Conservation (phyloP, 2,888 invertebrate species). For the Erpobdella octoculata region DNA sequence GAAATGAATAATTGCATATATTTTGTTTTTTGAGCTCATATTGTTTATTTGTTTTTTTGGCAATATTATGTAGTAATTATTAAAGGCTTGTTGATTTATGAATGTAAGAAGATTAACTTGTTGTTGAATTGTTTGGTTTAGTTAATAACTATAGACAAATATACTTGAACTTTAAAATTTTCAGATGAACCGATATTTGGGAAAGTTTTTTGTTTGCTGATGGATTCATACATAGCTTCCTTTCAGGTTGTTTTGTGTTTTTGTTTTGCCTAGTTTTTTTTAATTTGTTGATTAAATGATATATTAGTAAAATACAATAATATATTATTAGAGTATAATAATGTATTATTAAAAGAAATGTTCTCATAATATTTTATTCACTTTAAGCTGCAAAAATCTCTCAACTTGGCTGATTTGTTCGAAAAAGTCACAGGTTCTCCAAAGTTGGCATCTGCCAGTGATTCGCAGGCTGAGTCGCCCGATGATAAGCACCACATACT, state of each 20-base stretch:
- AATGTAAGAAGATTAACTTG: not conserved
- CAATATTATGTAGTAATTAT: no score
- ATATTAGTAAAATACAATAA: not conserved
- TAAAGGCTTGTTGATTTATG: not conserved
- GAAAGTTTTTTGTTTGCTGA: constrained; percentile 12
- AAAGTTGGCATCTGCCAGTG: not conserved
- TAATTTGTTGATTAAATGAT: not conserved
- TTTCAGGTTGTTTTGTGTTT: not conserved
- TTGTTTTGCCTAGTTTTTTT: not conserved
- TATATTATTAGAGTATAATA: no score
- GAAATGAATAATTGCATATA: no score
- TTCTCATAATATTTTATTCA: not conserved
- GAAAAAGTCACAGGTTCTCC: not conserved
- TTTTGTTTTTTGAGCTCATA: no score
- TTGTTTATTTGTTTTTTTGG: no score
- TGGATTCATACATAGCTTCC: constrained; percentile 2
- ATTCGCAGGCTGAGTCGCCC: not conserved
- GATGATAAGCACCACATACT: not conserved
- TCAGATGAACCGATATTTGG: not conserved
- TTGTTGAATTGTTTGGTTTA: not conserved
- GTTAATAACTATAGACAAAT: no score
- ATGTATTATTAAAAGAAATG: not conserved
- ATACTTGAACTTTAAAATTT: not conserved
- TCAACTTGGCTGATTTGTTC: not conserved
- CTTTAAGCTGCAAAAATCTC: constrained; percentile 13